Conservation (phyloP, 2,888 invertebrate genomes). For the Heliothis peltigera region DNA sequence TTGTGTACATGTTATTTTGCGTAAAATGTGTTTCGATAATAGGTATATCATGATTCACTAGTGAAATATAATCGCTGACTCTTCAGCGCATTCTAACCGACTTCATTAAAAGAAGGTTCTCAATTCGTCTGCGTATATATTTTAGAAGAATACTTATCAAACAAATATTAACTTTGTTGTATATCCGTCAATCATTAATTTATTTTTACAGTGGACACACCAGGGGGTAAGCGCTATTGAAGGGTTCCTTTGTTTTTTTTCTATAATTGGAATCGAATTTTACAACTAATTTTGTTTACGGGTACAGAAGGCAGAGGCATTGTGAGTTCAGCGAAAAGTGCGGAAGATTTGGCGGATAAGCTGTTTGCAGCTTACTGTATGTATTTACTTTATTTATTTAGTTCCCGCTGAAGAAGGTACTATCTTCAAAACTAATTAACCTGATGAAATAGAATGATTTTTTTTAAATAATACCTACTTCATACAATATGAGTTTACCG, state of each 20-base stretch:
- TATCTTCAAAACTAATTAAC: too few relatives aligned
- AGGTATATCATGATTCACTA: too few relatives aligned
- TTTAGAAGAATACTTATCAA: too few relatives aligned
- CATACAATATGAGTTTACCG: too few relatives aligned
- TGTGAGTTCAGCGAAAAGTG: conserved; percentile 69
- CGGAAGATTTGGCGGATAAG: conserved; percentile 75
- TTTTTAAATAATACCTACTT: too few relatives aligned
- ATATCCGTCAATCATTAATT: too few relatives aligned
- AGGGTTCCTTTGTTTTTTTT: neutral
- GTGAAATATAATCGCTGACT: too few relatives aligned
- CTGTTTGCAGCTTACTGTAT: conserved; percentile 77
- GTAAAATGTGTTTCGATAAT: neutral
- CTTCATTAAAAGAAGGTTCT: too few relatives aligned
- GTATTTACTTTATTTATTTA: conserved; percentile 55
- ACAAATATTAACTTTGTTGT: too few relatives aligned
- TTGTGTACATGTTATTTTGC: conserved; percentile 7
- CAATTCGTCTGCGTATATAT: too few relatives aligned
- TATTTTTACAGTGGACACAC: conserved; percentile 64
- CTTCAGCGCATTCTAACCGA: too few relatives aligned
- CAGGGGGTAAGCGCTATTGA: conserved; percentile 68
- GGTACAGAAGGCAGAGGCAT: conserved; percentile 77
- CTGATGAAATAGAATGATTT: too few relatives aligned
- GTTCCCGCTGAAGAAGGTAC: neutral
- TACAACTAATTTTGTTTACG: neutral
- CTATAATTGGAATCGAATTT: neutral